These are phyloP conservation scores for Orestias chungarensis DNA, from an alignment of 2,797 vertebrate species.

Conservation along the genomic window DNA sequence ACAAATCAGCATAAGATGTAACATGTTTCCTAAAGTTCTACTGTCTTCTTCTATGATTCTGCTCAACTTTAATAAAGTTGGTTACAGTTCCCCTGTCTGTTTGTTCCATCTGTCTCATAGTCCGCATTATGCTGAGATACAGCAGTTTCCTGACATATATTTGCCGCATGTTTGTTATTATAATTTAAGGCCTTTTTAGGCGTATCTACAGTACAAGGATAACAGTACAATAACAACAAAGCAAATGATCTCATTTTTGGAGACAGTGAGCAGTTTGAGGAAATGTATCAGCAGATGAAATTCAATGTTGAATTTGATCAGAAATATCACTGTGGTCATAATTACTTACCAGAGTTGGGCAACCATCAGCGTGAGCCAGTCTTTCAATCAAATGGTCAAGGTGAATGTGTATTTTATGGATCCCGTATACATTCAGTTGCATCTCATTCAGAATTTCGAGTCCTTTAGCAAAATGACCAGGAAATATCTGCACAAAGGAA, in stretches of 20 bases:
- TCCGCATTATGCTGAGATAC: neutral
- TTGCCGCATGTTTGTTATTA: neutral
- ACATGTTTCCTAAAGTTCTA: neutral
- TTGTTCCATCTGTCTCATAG: neutral
- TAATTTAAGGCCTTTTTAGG: neutral
- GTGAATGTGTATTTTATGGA: no score
- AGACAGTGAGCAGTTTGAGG: neutral
- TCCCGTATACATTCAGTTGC: neutral
- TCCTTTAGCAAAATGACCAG: neutral
- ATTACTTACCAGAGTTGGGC: conserved; percentile 10
- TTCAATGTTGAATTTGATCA: no score
- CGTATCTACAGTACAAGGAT: neutral
- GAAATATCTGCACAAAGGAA: conserved; percentile 25
- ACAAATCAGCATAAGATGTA: neutral
- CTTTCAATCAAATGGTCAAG: rapidly evolving
- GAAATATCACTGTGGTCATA: neutral
- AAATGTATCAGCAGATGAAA: neutral
- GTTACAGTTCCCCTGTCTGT: neutral
- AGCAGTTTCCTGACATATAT: neutral
- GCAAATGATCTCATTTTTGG: neutral
- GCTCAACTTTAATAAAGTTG: neutral
- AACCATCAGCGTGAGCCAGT: rapidly evolving
- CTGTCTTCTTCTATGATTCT: neutral
- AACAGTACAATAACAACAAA: neutral
- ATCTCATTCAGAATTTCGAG: neutral